Evolutionary conservation across 2,888 invertebrate genomes (phyloP), one percentile per base, ranked within the genome.

Genomic region (Lagria hirta): DNA sequence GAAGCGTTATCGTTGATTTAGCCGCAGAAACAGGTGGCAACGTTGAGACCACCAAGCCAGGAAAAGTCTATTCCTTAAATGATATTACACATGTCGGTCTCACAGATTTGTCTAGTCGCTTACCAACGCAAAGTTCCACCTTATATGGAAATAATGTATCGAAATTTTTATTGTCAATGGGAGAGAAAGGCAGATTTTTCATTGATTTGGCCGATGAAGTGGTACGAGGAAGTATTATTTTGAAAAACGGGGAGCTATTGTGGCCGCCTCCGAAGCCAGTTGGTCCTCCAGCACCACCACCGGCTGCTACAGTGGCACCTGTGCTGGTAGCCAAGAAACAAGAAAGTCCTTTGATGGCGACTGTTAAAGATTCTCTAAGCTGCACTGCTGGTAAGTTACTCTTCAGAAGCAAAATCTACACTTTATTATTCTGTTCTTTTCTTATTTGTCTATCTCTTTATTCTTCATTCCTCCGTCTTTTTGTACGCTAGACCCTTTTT

Each of bases 81-180:
- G 90, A 87, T 54, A 87, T 93, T 14, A 82, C 84, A 0, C 92
- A 93, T 70, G 77, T 93, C 59, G 93, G 92, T 8, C 77, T 88
- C 48, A 90, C 91, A 0, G 91, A 93, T 72, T 71, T 93, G 35
- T 86, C 92, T 7, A 87, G 87, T 60, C 78, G 90, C 35, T 78
- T 93, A 65, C 89, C 92, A 0, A 87, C 90, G 0, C 90, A 91
- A 69, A 85, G 89, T 36, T 88, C 88, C 15, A 88, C 88, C 0
- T 75, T 93, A 12, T 93, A 91, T 65, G 88, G 86, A n/a, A 93
- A 93, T 69, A 93, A 93, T 65, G 88, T 93, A 54, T 86, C 89
- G 10, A 93, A 93, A 64, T 84, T 92, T 57, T 72, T 93, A 4
- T 72, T 92, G 1, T 88, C 88, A 33, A 81, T 92, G 52, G 88